Base-by-base conservation (phyloP, 2,113 vertebrate genomes). In the Ellobius talpinus region DNA sequence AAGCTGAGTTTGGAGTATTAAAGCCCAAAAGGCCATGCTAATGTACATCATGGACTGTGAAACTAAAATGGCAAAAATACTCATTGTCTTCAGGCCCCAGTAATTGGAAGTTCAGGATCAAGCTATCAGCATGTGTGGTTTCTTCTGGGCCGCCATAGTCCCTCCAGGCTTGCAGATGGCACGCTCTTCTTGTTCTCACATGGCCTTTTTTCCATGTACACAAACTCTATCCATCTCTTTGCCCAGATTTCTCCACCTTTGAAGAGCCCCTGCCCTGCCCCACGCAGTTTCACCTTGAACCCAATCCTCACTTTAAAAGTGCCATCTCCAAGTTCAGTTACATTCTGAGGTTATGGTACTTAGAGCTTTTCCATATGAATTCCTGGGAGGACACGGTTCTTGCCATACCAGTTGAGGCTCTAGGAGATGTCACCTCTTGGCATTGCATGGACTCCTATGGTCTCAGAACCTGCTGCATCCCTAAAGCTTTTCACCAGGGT, bases 161-260 rank as follows among this genome's bases (percentile, higher is more conserved):
- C 19, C 33, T n/a, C 31, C 13, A 21, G 7, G 21, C 31, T 36
- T 12, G 19, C 9, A 33, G n/a, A 31, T 0, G 1, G 63, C 8
- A 0, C 0, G n/a, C 11, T 70, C 29, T 23, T 63, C 2, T 0
- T 45, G 55, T 52, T 13, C 29, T 52, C 9, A 10, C 2, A 0
- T 8, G 7, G 17, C 42, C 52, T 66, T 68, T 5, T 6, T 2
- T 26, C 33, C 26, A 42, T 36, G 11, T 13, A 17, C 7, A 5
- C 0, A 0, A 1, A 7, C 17, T 26, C 23, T 36, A 61, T 12
- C 3, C 19, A 0, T 86, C 11, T 81, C 4, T 50, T 23, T 36
- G 21, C 81, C 50, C 45, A 29, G 1, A 39, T 36, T 31, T 29
- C 72, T 50, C 55, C 33, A 52, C 47, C 52, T 76, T 21, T 77